These are phyloP conservation scores for Ecliptopera silaceata DNA, from an alignment of 2,888 invertebrate genomes.

Conservation along the genomic window DNA sequence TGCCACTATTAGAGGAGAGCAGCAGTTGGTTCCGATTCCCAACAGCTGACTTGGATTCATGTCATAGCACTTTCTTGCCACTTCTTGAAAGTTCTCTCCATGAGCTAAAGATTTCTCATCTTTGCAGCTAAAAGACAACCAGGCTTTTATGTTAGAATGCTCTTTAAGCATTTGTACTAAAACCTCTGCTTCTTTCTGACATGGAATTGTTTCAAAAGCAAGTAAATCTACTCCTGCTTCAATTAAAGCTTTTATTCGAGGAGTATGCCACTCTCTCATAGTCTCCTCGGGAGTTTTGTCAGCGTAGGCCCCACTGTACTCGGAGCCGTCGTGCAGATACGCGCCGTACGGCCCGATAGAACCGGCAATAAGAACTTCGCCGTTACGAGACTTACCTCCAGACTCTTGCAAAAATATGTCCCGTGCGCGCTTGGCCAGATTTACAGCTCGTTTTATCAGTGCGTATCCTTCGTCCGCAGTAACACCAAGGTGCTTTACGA, in stretches of 20 bases:
- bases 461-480: constrained; percentile 85
- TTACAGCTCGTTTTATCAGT: constrained; percentile 88
- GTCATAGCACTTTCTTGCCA: constrained; percentile 86
- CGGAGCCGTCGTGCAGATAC: constrained; percentile 93
- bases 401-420: constrained; percentile 81
- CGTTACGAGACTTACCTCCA: constrained; percentile 37
- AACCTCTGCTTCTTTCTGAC: constrained; percentile 90
- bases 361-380: constrained; percentile 87
- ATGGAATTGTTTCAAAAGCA: constrained; percentile 96
- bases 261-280: constrained; percentile 92
- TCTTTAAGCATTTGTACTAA: constrained; percentile 89
- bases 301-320: constrained; percentile 92
- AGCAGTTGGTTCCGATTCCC: constrained; percentile 95
- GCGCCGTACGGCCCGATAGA: constrained; percentile 97
- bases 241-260: constrained; percentile 89
- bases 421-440: constrained; percentile 87
- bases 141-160: constrained; percentile 90
- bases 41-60: constrained; percentile 85
- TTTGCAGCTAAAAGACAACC: constrained; percentile 94
- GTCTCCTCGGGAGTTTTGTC: constrained; percentile 82
- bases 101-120: constrained; percentile 84
- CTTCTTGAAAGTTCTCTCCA: constrained; percentile 89
- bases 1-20: constrained; percentile 71
- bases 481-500: constrained; percentile 87
- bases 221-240: constrained; percentile 92